These are phyloP conservation scores for Embidobia sp. DNA, from an alignment of 2,888 invertebrate genomes.

Conservation along the genomic window DNA sequence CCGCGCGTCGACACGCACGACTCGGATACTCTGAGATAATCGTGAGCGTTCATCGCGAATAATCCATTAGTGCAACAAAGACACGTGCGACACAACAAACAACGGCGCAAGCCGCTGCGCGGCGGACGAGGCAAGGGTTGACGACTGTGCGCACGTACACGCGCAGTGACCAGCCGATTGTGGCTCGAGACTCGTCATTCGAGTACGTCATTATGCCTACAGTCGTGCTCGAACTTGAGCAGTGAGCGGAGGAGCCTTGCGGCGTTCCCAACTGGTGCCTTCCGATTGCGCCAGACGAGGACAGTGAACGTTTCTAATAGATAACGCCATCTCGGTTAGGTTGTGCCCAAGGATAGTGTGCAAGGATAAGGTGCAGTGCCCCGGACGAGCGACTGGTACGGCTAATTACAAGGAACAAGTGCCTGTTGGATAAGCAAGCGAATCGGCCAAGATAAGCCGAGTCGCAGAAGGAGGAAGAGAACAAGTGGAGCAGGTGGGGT, in stretches of 20 bases:
- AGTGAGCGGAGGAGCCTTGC: constrained; percentile 10
- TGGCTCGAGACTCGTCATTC: constrained; percentile 48
- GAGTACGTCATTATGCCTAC: constrained; percentile 33
- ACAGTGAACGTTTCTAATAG: constrained; percentile 3
- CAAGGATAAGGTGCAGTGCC: too few species aligned
- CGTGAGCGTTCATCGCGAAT: constrained; percentile 47
- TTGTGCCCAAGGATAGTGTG: constrained; percentile 1
- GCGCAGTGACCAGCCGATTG: constrained; percentile 65
- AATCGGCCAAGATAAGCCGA: too few species aligned
- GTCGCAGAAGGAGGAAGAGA: too few species aligned
- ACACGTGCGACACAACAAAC: constrained; percentile 58
- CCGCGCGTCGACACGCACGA: not conserved
- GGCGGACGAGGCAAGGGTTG: constrained; percentile 31
- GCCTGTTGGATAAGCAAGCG: too few species aligned
- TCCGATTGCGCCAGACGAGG: constrained; percentile 11
- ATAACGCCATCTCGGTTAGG: constrained; percentile 13
- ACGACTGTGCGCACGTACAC: constrained; percentile 56
- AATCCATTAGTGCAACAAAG: constrained; percentile 60
- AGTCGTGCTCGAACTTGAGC: constrained; percentile 72
- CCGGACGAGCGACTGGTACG: too few species aligned
- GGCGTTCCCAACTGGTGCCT: constrained; percentile 3
- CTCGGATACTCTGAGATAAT: constrained; percentile 13
- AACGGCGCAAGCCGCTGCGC: constrained; percentile 33
- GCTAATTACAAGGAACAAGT: too few species aligned
- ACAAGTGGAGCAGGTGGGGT: too few species aligned